These are phyloP conservation scores for Drosophila merina DNA, from an alignment of 2,888 invertebrate genomes.

Conservation along the genomic window DNA sequence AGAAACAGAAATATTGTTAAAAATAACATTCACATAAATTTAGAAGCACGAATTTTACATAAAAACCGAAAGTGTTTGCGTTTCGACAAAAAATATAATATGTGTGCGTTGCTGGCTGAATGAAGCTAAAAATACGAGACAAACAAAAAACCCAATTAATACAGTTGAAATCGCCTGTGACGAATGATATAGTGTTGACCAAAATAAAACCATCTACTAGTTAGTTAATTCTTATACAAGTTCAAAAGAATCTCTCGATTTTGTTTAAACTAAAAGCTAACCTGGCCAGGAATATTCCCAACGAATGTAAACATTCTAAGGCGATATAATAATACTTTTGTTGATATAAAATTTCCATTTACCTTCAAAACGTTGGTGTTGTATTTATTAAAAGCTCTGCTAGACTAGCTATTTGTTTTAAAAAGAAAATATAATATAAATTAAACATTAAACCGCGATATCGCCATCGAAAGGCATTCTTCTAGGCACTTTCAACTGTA, in stretches of 20 bases:
- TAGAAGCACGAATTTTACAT: conserved; percentile 61
- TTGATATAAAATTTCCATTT: conserved; percentile 15
- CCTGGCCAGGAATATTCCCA: conserved; percentile 5
- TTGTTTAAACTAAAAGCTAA: conserved; percentile 5
- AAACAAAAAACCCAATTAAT: conserved; percentile 28
- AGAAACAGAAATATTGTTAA: conserved; percentile 49
- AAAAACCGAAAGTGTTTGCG: conserved; percentile 64
- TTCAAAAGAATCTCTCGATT: background rate
- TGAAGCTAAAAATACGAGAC: conserved; percentile 59
- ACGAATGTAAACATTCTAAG: conserved; percentile 15
- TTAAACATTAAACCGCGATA: background rate
- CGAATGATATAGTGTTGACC: background rate
- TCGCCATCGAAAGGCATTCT: background rate
- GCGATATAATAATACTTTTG: conserved; percentile 7
- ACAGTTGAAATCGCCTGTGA: conserved; percentile 22
- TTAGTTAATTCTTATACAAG: conserved; percentile 4
- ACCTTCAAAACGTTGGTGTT: background rate
- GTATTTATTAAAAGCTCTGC: background rate
- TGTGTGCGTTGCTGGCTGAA: conserved; percentile 51
- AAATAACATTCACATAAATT: conserved; percentile 73
- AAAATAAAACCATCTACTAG: background rate
- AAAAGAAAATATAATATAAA: background rate
- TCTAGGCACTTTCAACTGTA: conserved; percentile 16
- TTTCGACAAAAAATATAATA: background rate
- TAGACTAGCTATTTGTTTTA: background rate